Percentiles rank a stretch among this genome's conserved stretches.
Evolutionary conservation across 2,113 vertebrate genomes (phyloP).

Genomic region (Phaethornis superciliosus): DNA sequence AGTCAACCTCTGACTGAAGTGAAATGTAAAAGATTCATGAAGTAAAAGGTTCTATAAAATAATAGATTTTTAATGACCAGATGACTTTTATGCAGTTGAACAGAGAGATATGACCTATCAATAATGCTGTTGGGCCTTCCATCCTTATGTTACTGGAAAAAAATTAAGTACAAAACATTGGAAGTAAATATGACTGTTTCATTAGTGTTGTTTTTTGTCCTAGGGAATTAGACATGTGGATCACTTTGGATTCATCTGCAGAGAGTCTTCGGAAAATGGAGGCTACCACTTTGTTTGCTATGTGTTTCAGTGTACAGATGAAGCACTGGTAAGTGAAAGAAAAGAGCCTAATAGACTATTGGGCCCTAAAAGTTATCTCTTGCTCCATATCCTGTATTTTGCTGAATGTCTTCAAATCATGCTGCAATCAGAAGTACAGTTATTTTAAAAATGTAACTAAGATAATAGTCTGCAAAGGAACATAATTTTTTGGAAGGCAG

Average conservation of each 20-base stretch:
- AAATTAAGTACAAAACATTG: background rate
- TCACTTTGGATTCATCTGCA: slow-evolving; percentile 98
- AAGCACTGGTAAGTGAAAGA: slow-evolving; percentile 88
- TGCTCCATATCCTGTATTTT: background rate
- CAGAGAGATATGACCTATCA: background rate
- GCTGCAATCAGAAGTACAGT: background rate
- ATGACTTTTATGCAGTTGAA: background rate
- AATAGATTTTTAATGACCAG: background rate
- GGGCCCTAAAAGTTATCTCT: background rate
- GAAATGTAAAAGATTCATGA: background rate
- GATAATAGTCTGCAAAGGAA: background rate
- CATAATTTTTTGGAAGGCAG: background rate
- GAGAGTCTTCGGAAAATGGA: slow-evolving; percentile 87
- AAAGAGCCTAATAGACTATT: background rate
- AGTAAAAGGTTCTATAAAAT: background rate
- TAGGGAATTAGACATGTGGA: slow-evolving; percentile 96
- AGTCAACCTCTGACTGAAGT: background rate
- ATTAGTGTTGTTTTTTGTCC: slow-evolving; percentile 6
- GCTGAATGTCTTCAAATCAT: background rate
- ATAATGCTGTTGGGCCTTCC: background rate
- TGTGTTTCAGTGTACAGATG: slow-evolving; percentile 94
- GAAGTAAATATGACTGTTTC: background rate
- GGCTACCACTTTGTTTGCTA: slow-evolving; percentile 95
- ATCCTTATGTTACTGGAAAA: background rate
- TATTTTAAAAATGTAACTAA: background rate